Base-by-base conservation (phyloP, 1,140 invertebrate species). In the Cotesia glomerata region DNA sequence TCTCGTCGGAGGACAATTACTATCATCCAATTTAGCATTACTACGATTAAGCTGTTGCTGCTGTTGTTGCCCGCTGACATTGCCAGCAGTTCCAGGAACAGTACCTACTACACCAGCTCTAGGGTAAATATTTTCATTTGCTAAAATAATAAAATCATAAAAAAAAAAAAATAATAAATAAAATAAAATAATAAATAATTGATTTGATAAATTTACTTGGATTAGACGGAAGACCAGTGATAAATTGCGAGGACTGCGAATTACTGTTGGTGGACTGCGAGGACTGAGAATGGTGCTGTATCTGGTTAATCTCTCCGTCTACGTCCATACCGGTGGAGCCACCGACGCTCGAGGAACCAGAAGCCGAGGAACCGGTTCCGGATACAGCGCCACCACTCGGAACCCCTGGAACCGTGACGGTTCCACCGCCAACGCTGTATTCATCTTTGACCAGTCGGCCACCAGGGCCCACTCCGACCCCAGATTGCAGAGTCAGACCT, bases 241-340 rank as follows among this genome's bases (percentile, higher is more conserved):
- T 86, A 4, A 79, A 58, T 59, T 87, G 87, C 56, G 87, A 83
- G 11, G 81, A 67, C 5, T 80, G 80, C 7, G 81, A 65, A 65
- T 84, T 86, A 39, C 75, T 84, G 4, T 84, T 68, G 3, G 85
- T 71, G 34, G 84, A 67, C 3, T 82, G 78, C 67, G 87, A 84
- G n/a, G 88, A 84, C 58, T 93, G 91, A 51, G 94, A 94, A 86
- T 95, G 94, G 86, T 95, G 94, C 77, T 95, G 94, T 71, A 94
- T 95, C 77, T 90, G 89, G 73, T 86, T 85, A 52, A 88, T 83
- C 58, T 93, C 92, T 14, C 89, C 89, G 79, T 94, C 93, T 76
- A 94, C 92, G 71, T 94, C 93, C 92, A 95, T 94, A 56, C 90
- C 84, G 5, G 80, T 75, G 16, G 77, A 79, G 78, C 80, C 87